Evolutionary conservation across 2,888 invertebrate species (phyloP), one percentile per base, ranked within the genome.

Genomic region (Heteropelma amictum): DNA sequence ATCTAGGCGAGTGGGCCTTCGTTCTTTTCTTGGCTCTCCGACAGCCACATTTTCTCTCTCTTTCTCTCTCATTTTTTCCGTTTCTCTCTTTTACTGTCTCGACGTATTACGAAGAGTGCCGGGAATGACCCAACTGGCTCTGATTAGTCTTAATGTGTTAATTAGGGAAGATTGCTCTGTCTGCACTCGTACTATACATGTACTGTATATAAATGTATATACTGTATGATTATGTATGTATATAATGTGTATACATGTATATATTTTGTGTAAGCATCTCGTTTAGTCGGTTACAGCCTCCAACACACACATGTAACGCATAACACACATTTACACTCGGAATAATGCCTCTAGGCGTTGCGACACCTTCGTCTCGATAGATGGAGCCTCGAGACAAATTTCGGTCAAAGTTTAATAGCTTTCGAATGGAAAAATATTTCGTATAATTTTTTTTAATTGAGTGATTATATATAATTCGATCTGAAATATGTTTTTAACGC

Each of bases 121-220:
- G 81, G 80, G 83, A 87, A 86, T 86, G 83, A 86, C 83, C 82
- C 84, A 84, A 86, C 85, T 83, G 85, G 81, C 84, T 86, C 81
- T 87, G 87, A 87, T 87, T 86, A 87, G 84, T 86, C 85, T 87
- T 87, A 87, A 87, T 87, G 87, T 86, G 87, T 87, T 87, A 87
- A 87, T 87, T 87, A 87, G 83, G 82, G 86, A 86, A 86, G 86
- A 87, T 87, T 86, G 84, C 83, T 65, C 75, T 79, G 84, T 85
- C 86, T 84, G 82, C 80, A 63, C 38, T 65, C 65, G 26, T 58
- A 65, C 60, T 68, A 47, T 21, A 60, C 38, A 49, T 33, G 54
- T 63, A 58, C 38, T 30, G 33, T 30, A 35, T 63, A 49, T 42
- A 33, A 30, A 47, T 45, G 38, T 35, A 47, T 49, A 67, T 12